phyloP scores from a whole-genome alignment of 1,140 invertebrate species.

The Drosophila sucinea region DNA sequence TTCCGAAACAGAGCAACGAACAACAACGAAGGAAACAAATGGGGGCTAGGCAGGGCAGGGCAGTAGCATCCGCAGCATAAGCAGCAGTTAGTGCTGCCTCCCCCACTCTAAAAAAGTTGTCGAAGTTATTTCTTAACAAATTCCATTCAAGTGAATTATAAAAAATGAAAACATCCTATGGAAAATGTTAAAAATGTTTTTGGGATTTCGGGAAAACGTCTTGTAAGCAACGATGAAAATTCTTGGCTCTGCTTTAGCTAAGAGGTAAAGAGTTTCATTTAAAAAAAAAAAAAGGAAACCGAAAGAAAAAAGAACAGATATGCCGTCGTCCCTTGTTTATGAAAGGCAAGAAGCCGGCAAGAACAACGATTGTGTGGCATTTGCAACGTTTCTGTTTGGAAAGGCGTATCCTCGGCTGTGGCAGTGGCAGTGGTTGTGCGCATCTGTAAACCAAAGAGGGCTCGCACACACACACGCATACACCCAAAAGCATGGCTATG shows the following conservation, averaged over 20 bases:
- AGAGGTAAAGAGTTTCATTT: slow-evolving; percentile 57
- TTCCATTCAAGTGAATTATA: slow-evolving; percentile 76
- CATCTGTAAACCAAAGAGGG: slow-evolving; percentile 47
- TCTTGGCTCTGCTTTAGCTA: slow-evolving; percentile 54
- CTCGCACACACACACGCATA: slow-evolving; percentile 29
- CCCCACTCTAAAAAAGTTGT: slow-evolving; percentile 52
- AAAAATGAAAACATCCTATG: slow-evolving; percentile 57
- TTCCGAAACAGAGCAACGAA: slow-evolving; percentile 29
- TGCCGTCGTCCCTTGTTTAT: slow-evolving; percentile 24
- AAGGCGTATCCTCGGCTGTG: slow-evolving; percentile 64
- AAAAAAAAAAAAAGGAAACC: background rate
- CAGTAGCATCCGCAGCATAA: background rate
- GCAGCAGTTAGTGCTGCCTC: background rate
- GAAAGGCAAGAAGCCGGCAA: slow-evolving; percentile 28
- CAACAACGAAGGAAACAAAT: slow-evolving; percentile 23
- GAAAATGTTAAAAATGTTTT: slow-evolving; percentile 76
- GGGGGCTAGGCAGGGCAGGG: background rate
- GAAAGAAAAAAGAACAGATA: slow-evolving; percentile 4
- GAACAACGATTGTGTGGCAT: slow-evolving; percentile 43
- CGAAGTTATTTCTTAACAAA: slow-evolving; percentile 71
- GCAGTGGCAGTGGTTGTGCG: slow-evolving; percentile 63
- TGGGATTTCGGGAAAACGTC: slow-evolving; percentile 64
- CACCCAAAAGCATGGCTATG: slow-evolving; percentile 10
- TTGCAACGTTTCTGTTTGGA: slow-evolving; percentile 43
- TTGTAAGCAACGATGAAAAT: slow-evolving; percentile 72